Base-by-base conservation (phyloP, 1,140 invertebrate species). In the Platyura marginata region DNA sequence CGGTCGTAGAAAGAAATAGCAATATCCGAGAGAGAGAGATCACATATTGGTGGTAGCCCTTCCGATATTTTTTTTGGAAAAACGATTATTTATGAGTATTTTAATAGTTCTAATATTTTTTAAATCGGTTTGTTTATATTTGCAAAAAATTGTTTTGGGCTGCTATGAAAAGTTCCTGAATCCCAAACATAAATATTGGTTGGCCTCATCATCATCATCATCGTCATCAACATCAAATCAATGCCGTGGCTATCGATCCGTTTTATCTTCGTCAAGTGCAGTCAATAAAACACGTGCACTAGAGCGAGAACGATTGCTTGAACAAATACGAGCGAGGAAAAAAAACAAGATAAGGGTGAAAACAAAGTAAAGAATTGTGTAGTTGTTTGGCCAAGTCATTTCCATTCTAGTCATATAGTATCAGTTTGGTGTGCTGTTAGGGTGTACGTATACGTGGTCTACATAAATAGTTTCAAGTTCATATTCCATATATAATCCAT, bases 151-250 rank as follows among this genome's bases (percentile, higher is more conserved):
- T 46, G 57, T 60, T 39, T 46, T 60, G 44, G 47, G 51, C 45
- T 48, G 59, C 48, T 55, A 60, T 49, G 57, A 60, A 48, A 47
- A 54, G 52, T 60, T 57, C 49, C 54, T 60, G 43, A 56, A 57
- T 25, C 55, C 49, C 6, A 45, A 45, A 35, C 59, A 60, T 11
- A 6, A 18, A 20, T 38, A 38, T 18, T 36, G 6, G 6, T 6
- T 18, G 16, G 36, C n/a, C 6, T n/a, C n/a, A 11, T 11, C 11
- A n/a, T 11, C 11, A n/a, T 11, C 11, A 8, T 36, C 34, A 36
- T 36, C 34, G 10, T 3, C 36, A 20, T 4, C 16, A 38, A 18
- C 36, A 20, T 10, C 10, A 8, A n/a, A 18, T 4, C 20, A 21
- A 5, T 18, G 36, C 19, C 11, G n/a, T 5, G 18, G 36, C 3